Evolutionary conservation across 2,113 vertebrate genomes (phyloP).

Genomic region (Neopipo cinnamomea): DNA sequence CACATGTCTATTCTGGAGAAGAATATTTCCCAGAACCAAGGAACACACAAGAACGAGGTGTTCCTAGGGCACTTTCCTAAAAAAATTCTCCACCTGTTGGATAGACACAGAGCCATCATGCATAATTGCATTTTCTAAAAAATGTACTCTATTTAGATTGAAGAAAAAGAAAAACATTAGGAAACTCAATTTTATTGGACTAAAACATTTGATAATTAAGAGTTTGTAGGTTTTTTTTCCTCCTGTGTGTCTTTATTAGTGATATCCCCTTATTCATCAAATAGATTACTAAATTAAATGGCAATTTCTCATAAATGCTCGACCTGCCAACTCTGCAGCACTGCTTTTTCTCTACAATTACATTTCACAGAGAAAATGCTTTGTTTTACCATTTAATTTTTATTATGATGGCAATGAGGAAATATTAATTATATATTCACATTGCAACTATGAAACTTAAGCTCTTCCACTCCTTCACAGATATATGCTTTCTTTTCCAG

Average conservation of each 20-base stretch:
- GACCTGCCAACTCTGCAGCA: not conserved
- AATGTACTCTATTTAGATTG: not conserved
- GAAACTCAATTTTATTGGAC: not conserved
- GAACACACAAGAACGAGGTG: not conserved
- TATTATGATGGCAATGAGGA: not conserved
- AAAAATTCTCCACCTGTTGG: not conserved
- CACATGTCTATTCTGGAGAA: not conserved
- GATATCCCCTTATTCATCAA: not conserved
- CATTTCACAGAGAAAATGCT: not conserved
- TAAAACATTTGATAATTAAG: not conserved
- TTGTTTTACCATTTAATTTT: constrained; percentile 1
- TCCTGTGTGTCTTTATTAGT: not conserved
- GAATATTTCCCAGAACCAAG: not conserved
- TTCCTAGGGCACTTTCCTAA: not conserved
- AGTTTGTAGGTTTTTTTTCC: not conserved
- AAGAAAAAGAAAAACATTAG: not conserved
- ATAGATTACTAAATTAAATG: not conserved
- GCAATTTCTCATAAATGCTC: not conserved
- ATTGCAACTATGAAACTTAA: not conserved
- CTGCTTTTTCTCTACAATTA: not conserved
- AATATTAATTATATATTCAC: constrained; percentile 22
- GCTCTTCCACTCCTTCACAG: not conserved
- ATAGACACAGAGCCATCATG: not conserved
- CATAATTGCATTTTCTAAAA: not conserved
- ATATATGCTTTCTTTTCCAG: not conserved